Evolutionary conservation across 2,797 vertebrate species (phyloP), one percentile per base, ranked within the genome.

Genomic region (Natrix natrix): DNA sequence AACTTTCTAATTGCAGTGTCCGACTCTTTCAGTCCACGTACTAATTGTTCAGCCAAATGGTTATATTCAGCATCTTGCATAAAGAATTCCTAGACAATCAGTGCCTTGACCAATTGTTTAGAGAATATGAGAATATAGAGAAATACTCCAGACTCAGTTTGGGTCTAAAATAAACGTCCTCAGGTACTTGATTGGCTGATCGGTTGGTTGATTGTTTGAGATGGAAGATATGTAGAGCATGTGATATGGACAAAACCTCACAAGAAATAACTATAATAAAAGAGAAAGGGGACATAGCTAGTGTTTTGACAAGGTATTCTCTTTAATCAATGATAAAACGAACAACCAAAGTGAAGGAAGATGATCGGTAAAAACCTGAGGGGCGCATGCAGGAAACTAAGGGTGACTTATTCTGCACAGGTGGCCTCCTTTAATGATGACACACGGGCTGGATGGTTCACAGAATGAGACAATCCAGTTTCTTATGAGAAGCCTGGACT

Each of bases 301-400:
- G 89, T 24, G 90, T 93, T 93, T 93, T 87, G 89, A 93, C 90
- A 93, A 91, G 86, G 86, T 54, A n/a, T 60, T 74, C 66, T 74
- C 91, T 93, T 93, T 93, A 93, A 93, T 93, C 63, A 88, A 78
- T 60, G 89, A 93, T 93, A 87, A 93, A 93, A 93, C 16, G 89
- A 87, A 90, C 83, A 93, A 69, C 60, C 66, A 55, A 90, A 63
- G 22, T 26, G 59, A 78, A 88, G 61, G 89, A 87, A 87, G 61
- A 74, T 48, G 89, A 54, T 74, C 61, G 16, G 92, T 57, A 87
- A 93, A 54, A 90, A 57, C 20, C 92, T 69, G 60, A n/a, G 89
- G 86, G 87, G 90, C 83, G 89, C 55, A 78, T 59, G 52, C 54
- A 52, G 87, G 92, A 60, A 74, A 86, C 92, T 93, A 91, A 86